A percentile compares a stretch with the other conserved stretches of the same genome.
phyloP scores from a whole-genome alignment of 2,888 invertebrate genomes.

The Eulithis testata region DNA sequence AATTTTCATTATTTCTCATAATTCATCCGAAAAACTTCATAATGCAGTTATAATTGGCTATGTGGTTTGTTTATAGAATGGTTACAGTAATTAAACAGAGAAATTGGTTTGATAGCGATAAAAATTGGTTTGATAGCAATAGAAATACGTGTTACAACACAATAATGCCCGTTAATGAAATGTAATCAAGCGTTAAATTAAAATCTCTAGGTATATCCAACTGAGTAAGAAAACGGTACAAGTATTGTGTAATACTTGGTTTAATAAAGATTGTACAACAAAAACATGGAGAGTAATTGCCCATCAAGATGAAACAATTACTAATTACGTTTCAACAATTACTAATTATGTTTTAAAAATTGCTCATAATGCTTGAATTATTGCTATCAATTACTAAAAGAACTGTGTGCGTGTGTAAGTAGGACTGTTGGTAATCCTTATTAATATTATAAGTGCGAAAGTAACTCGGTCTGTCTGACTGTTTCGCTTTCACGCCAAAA shows the following conservation, averaged over 20 bases:
- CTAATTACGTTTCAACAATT: constrained; percentile 13
- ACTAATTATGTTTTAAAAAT: constrained; percentile 17
- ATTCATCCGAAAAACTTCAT: constrained; percentile 32
- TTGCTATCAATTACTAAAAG: not conserved
- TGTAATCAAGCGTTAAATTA: constrained; percentile 72
- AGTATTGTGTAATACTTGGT: constrained; percentile 32
- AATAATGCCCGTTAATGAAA: constrained; percentile 68
- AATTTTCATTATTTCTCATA: constrained; percentile 25
- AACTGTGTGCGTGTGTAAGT: not conserved
- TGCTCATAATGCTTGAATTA: constrained; percentile 1
- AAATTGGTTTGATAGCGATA: constrained; percentile 68
- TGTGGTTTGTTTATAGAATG: constrained; percentile 53
- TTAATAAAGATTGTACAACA: constrained; percentile 17
- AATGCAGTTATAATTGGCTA: constrained; percentile 32
- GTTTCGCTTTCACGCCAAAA: no score
- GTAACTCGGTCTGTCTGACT: no score
- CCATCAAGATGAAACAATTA: constrained; percentile 23
- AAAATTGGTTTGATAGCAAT: constrained; percentile 61
- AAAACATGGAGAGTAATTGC: constrained; percentile 15
- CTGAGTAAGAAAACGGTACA: constrained; percentile 26
- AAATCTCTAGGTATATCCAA: constrained; percentile 60
- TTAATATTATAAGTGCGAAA: no score
- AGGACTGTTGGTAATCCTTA: not conserved
- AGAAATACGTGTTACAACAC: constrained; percentile 62
- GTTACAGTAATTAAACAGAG: constrained; percentile 72